Conservation (phyloP, 1,140 invertebrate species). For the Drosophila nigrodunni region DNA sequence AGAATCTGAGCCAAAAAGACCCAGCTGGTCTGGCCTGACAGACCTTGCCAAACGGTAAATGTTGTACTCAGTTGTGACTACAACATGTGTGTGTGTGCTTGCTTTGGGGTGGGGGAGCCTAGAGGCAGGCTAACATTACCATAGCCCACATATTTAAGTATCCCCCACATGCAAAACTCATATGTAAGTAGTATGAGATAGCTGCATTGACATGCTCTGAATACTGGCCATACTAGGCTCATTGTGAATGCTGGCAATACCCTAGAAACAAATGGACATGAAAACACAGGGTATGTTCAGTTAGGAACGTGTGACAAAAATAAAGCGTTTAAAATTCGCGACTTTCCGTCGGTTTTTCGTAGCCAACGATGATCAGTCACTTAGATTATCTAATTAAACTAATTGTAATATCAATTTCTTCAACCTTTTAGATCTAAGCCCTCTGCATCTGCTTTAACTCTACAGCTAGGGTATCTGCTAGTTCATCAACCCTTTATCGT, state of each 20-base stretch:
- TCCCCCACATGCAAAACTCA: constrained; percentile 9
- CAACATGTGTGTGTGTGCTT: constrained; percentile 23
- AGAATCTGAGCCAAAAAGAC: constrained; percentile 69
- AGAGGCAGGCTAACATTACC: constrained; percentile 66
- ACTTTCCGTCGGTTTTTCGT: too few species aligned
- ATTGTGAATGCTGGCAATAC: constrained; percentile 50
- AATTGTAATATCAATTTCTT: too few species aligned
- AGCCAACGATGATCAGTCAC: too few species aligned
- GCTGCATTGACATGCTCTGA: constrained; percentile 79
- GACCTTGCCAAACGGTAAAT: constrained; percentile 77
- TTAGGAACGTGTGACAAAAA: too few species aligned
- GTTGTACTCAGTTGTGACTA: constrained; percentile 51
- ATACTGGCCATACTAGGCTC: constrained; percentile 43
- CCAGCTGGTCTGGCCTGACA: constrained; percentile 64
- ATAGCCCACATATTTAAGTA: constrained; percentile 54
- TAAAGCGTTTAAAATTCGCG: too few species aligned
- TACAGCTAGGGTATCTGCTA: constrained; percentile 1
- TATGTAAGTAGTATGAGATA: constrained; percentile 40
- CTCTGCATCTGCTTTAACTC: not conserved
- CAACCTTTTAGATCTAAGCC: not conserved
- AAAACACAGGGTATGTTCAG: not conserved
- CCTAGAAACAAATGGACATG: constrained; percentile 1
- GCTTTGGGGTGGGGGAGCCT: not conserved
- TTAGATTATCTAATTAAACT: too few species aligned
- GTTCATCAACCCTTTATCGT: not conserved